Conservation (phyloP, 2,113 vertebrate genomes). For the Cyanoramphus novaezelandiae region DNA sequence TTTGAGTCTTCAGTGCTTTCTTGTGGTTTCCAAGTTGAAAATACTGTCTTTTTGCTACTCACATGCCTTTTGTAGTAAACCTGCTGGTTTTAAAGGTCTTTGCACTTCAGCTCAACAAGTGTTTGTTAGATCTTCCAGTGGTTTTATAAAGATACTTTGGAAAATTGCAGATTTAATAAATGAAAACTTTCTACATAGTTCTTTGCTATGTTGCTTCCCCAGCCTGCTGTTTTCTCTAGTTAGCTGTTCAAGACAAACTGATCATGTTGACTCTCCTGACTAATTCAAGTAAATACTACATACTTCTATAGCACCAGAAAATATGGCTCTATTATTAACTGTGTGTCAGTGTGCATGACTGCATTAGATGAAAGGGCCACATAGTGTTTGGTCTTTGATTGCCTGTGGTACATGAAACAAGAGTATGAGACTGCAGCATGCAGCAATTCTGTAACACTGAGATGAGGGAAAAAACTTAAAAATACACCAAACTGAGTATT, state of each 20-base stretch:
- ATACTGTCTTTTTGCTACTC: neutral
- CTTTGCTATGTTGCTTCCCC: neutral
- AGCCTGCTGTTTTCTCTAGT: neutral
- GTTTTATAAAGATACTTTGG: slow-evolving; percentile 12
- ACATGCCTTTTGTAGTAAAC: neutral
- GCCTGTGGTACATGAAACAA: neutral
- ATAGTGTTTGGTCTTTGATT: neutral
- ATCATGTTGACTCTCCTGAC: neutral
- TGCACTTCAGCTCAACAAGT: neutral
- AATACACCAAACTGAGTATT: neutral
- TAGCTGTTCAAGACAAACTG: neutral
- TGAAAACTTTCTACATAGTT: neutral
- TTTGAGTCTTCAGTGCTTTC: neutral
- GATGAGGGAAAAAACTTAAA: neutral
- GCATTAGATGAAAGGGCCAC: neutral
- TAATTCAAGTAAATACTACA: neutral
- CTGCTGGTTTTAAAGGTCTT: neutral
- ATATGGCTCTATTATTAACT: rapidly evolving
- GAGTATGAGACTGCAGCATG: neutral
- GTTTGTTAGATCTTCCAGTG: neutral
- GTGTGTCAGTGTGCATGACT: neutral
- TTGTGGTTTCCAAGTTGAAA: neutral
- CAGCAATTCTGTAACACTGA: neutral
- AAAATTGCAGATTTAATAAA: slow-evolving; percentile 42
- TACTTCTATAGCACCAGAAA: neutral